Conservation (phyloP, 2,888 invertebrate species). For the Machimus atricapillus region DNA sequence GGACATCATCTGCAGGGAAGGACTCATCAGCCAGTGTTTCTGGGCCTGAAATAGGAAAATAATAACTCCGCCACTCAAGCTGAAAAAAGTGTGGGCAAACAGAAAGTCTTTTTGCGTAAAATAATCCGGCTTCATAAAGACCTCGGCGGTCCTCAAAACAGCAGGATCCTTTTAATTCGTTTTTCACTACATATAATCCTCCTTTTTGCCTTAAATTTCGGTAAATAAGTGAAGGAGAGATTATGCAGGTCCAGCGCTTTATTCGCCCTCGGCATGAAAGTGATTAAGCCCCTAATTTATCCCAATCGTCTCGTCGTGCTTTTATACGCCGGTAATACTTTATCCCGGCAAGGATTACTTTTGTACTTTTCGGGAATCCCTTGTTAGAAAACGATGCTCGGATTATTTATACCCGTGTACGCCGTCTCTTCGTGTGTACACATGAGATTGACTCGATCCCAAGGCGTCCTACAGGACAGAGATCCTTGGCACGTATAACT, state of each 20-base stretch:
- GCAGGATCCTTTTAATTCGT: background rate
- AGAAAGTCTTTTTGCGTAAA: background rate
- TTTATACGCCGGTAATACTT: slow-evolving; percentile 16
- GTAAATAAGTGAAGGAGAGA: slow-evolving; percentile 3
- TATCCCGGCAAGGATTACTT: slow-evolving; percentile 5
- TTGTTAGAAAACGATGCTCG: slow-evolving; percentile 15
- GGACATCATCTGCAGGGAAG: background rate
- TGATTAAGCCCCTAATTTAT: slow-evolving; percentile 17
- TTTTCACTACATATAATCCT: slow-evolving; percentile 8
- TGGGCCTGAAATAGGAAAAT: background rate
- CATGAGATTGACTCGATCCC: slow-evolving; percentile 11
- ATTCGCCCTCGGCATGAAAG: background rate
- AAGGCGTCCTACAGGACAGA: background rate
- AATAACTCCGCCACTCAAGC: background rate
- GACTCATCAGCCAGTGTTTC: background rate
- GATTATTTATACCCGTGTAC: slow-evolving; percentile 25
- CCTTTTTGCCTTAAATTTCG: background rate
- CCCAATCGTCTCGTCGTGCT: slow-evolving; percentile 31
- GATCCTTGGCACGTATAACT: background rate
- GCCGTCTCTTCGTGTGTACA: slow-evolving; percentile 10
- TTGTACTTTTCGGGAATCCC: slow-evolving; percentile 31
- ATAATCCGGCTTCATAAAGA: background rate
- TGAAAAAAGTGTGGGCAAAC: background rate
- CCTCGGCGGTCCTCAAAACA: background rate
- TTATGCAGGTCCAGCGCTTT: slow-evolving; percentile 15